Evolutionary conservation across 2,888 invertebrate genomes (phyloP).

Genomic region (Folsomia candida): DNA sequence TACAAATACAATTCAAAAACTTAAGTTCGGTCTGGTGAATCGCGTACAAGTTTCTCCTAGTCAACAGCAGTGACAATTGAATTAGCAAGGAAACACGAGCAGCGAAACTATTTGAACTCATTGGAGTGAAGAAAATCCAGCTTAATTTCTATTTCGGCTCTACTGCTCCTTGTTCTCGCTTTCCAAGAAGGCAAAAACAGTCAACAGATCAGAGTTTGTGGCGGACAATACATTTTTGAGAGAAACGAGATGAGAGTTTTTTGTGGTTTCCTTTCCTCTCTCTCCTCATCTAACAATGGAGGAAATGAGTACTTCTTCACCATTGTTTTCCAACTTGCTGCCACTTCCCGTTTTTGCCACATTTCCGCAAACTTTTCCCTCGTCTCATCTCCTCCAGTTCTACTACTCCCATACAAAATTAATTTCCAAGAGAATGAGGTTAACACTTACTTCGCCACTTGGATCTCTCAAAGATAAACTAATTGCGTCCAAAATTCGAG

Average conservation of each 20-base stretch:
- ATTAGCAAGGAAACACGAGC: not conserved
- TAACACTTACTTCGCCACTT: no score
- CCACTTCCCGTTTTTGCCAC: not conserved
- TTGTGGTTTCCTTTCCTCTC: not conserved
- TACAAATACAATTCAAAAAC: no score
- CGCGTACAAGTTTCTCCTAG: not conserved
- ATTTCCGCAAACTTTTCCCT: not conserved
- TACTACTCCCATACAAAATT: not conserved
- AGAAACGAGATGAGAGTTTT: not conserved
- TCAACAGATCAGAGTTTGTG: not conserved
- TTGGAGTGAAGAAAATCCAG: not conserved
- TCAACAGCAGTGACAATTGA: not conserved
- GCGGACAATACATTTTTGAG: not conserved
- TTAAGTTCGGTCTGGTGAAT: no score
- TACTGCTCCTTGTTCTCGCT: not conserved
- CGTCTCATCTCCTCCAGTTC: not conserved
- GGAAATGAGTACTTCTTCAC: not conserved
- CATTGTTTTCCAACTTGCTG: not conserved
- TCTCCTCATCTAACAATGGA: not conserved
- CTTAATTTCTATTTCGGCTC: not conserved
- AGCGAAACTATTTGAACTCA: not conserved
- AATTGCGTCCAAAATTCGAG: no score
- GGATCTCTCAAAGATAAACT: no score
- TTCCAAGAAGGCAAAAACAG: not conserved
- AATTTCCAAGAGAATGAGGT: not conserved